These are phyloP conservation scores for Philopedon plagiatum DNA, from an alignment of 2,888 invertebrate genomes.

Conservation along the genomic window DNA sequence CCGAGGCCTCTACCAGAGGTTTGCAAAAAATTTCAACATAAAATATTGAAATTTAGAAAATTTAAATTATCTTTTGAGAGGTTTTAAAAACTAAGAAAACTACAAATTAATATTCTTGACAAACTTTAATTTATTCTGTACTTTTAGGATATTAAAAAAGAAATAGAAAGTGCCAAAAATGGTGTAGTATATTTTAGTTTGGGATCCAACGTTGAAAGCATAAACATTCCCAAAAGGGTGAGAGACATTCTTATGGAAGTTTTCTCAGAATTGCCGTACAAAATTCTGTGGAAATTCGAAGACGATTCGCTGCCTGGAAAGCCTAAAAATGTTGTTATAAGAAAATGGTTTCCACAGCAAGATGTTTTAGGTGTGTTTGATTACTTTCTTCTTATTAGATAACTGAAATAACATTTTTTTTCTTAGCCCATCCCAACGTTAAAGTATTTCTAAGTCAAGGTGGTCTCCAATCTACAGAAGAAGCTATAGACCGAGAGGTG, in stretches of 20 bases:
- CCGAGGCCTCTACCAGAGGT: background rate
- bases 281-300: slow-evolving; percentile 69
- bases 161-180: slow-evolving; percentile 62
- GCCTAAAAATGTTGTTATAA: slow-evolving; percentile 64
- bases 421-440: slow-evolving; percentile 58
- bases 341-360: slow-evolving; percentile 69
- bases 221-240: slow-evolving; percentile 60
- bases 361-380: slow-evolving; percentile 58
- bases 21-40: background rate
- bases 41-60: too few relatives aligned
- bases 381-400: background rate
- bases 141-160: slow-evolving; percentile 62
- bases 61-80: too few relatives aligned
- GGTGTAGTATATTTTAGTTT: slow-evolving; percentile 67
- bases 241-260: slow-evolving; percentile 61
- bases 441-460: slow-evolving; percentile 58
- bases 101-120: background rate
- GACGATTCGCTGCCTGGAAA: slow-evolving; percentile 60
- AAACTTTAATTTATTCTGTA: too few relatives aligned
- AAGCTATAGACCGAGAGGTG: slow-evolving; percentile 56
- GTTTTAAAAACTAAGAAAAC: background rate
- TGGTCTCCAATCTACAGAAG: slow-evolving; percentile 60
- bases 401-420: background rate
- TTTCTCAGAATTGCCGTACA: slow-evolving; percentile 65
- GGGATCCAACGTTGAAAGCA: slow-evolving; percentile 66